Evolutionary conservation across 2,888 invertebrate species (phyloP).

Genomic region (Melanchra persicariae): DNA sequence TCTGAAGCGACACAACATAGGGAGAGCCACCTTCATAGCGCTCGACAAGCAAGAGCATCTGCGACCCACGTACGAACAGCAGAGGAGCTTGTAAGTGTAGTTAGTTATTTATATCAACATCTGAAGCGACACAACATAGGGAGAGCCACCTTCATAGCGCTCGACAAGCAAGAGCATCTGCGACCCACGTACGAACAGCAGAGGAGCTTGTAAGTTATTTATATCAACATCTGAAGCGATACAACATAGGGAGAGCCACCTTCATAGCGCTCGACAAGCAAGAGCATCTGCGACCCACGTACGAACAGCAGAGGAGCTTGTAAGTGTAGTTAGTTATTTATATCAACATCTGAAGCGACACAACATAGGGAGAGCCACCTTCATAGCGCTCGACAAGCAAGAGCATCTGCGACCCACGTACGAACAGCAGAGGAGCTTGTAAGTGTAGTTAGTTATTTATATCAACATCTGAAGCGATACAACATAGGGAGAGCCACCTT

Average conservation of each 20-base stretch:
- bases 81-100: conserved; percentile 74
- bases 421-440: conserved; percentile 71
- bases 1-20: conserved; percentile 94
- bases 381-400: conserved; percentile 97
- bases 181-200: conserved; percentile 69
- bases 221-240: conserved; percentile 93
- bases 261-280: conserved; percentile 98
- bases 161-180: conserved; percentile 95
- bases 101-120: conserved; percentile 79
- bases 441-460: conserved; percentile 69
- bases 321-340: conserved; percentile 72
- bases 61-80: conserved; percentile 68
- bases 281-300: conserved; percentile 60
- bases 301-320: conserved; percentile 69
- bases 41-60: conserved; percentile 94
- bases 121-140: conserved; percentile 95
- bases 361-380: conserved; percentile 96
- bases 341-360: conserved; percentile 93
- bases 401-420: conserved; percentile 63
- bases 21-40: conserved; percentile 96
- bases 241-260: conserved; percentile 95
- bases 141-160: conserved; percentile 96
- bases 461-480: conserved; percentile 92
- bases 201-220: neutral
- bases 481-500: conserved; percentile 97